These are phyloP conservation scores for Pipra filicauda DNA, from an alignment of 2,113 vertebrate genomes.

Conservation along the genomic window DNA sequence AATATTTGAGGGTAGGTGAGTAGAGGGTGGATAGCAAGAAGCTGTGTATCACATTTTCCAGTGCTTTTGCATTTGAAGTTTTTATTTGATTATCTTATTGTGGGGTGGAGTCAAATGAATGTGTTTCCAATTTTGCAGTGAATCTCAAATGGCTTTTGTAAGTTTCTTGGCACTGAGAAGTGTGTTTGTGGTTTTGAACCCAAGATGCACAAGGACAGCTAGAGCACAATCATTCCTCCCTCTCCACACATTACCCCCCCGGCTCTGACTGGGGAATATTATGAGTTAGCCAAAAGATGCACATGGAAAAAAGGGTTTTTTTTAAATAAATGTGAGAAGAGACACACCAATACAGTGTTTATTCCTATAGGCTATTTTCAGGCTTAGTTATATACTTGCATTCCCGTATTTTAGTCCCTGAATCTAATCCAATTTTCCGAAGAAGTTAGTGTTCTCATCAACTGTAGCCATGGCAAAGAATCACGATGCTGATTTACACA, in stretches of 20 bases:
- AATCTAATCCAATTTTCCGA: neutral
- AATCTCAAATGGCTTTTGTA: neutral
- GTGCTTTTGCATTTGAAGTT: neutral
- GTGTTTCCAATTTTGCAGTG: constrained; percentile 16
- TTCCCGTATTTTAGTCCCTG: neutral
- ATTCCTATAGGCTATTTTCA: neutral
- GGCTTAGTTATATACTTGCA: neutral
- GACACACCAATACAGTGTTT: neutral
- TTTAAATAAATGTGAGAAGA: neutral
- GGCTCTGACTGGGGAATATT: neutral
- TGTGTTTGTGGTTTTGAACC: neutral
- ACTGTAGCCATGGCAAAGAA: neutral
- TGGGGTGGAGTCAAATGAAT: neutral
- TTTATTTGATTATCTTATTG: neutral
- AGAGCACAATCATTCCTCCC: neutral
- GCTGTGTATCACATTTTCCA: neutral
- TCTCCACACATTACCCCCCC: neutral
- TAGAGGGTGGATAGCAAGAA: neutral
- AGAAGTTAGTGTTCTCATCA: constrained; percentile 1
- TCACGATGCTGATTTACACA: neutral
- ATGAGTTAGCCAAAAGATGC: neutral
- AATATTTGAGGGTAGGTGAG: neutral
- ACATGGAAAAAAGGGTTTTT: neutral
- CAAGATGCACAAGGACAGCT: neutral
- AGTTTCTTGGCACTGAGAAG: neutral